A percentile compares a stretch with the other conserved stretches of the same genome.
Evolutionary conservation across 2,113 vertebrate genomes (phyloP).

Genomic region (Ciconia stormi): DNA sequence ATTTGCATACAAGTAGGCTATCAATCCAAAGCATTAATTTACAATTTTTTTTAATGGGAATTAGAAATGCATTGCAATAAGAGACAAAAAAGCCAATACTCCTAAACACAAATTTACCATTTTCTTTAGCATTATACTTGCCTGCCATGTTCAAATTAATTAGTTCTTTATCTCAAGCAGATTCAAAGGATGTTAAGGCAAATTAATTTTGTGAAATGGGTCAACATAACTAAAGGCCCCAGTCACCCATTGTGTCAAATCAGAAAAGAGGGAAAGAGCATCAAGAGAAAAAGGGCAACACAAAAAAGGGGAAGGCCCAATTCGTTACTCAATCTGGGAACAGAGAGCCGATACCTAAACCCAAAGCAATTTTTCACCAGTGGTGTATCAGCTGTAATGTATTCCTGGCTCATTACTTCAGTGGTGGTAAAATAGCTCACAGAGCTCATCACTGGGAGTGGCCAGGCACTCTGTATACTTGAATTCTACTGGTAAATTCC

Average conservation of each 20-base stretch:
- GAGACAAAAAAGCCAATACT: neutral
- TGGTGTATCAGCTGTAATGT: neutral
- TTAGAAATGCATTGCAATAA: neutral
- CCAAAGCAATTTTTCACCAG: neutral
- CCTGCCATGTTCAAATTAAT: neutral
- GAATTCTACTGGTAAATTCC: neutral
- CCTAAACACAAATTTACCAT: neutral
- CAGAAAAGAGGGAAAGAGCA: neutral
- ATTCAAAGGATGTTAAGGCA: neutral
- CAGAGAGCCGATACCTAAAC: neutral
- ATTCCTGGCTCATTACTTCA: neutral
- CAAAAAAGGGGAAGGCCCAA: neutral
- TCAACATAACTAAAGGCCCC: neutral
- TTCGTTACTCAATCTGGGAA: neutral
- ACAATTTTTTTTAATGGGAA: neutral
- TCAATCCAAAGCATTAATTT: neutral
- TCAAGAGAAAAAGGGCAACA: neutral
- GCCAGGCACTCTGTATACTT: neutral
- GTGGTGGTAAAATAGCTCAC: neutral
- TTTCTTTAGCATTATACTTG: neutral
- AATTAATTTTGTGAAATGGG: neutral
- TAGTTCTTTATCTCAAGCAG: slow-evolving; percentile 8
- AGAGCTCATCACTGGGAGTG: neutral
- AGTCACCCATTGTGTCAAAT: neutral
- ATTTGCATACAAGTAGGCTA: neutral